phyloP scores from a whole-genome alignment of 2,888 invertebrate genomes.

The Empis stercorea region DNA sequence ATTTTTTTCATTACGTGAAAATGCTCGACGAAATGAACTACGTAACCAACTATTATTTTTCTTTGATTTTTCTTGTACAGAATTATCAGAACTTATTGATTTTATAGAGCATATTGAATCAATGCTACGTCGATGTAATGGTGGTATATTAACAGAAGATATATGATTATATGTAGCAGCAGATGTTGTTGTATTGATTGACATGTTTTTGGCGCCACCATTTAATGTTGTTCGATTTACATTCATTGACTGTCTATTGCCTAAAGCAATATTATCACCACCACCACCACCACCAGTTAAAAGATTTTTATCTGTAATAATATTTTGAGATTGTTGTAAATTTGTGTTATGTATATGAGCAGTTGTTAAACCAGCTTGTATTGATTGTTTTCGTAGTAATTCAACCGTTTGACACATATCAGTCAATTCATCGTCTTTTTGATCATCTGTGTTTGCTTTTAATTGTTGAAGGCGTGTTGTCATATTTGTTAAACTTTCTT shows the following conservation, averaged over 20 bases:
- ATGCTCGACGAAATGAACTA: constrained; percentile 95
- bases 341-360: constrained; percentile 58
- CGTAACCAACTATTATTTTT: constrained; percentile 94
- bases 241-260: constrained; percentile 9
- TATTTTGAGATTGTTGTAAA: constrained; percentile 19
- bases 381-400: constrained; percentile 77
- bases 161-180: background rate
- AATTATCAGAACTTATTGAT: constrained; percentile 80
- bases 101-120: constrained; percentile 91
- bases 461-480: constrained; percentile 87
- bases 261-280: background rate
- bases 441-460: constrained; percentile 81
- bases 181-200: constrained; percentile 61
- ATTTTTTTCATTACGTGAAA: constrained; percentile 73
- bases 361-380: constrained; percentile 72
- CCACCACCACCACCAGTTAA: constrained; percentile 6
- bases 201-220: background rate
- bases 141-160: background rate
- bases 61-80: constrained; percentile 70
- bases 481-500: constrained; percentile 94
- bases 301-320: constrained; percentile 8
- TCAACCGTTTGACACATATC: constrained; percentile 90
- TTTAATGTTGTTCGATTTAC: constrained; percentile 10
- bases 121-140: constrained; percentile 73
- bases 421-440: constrained; percentile 85